These are phyloP conservation scores for Lanistes nyassanus DNA, from an alignment of 1,140 invertebrate species.

Conservation along the genomic window DNA sequence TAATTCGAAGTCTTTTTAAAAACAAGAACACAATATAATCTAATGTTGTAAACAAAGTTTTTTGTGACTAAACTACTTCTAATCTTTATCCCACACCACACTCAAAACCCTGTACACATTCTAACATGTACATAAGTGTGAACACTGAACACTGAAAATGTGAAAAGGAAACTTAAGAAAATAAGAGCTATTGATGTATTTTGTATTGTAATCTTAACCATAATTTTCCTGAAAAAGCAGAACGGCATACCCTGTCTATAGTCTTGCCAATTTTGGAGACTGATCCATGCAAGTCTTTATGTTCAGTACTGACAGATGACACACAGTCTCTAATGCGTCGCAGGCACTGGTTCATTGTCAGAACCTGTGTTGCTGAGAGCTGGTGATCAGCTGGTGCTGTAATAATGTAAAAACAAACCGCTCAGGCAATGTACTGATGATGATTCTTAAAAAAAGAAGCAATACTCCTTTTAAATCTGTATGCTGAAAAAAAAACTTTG, in stretches of 20 bases:
- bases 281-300: slow-evolving; percentile 83
- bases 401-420: background rate
- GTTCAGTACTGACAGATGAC: slow-evolving; percentile 68
- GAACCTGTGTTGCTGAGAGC: slow-evolving; percentile 53
- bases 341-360: slow-evolving; percentile 59
- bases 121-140: too few relatives aligned
- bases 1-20: too few relatives aligned
- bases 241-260: slow-evolving; percentile 81
- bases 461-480: background rate
- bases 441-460: background rate
- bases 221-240: background rate
- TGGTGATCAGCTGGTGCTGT: slow-evolving; percentile 44
- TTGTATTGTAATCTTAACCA: too few relatives aligned
- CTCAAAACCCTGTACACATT: too few relatives aligned
- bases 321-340: slow-evolving; percentile 61
- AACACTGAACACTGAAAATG: too few relatives aligned
- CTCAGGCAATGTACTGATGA: background rate
- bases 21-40: too few relatives aligned
- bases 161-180: too few relatives aligned
- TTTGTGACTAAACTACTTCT: too few relatives aligned
- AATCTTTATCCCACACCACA: too few relatives aligned
- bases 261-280: slow-evolving; percentile 97
- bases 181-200: too few relatives aligned
- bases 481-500: background rate
- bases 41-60: too few relatives aligned